These are phyloP conservation scores for Troilus luridus DNA, from an alignment of 2,888 invertebrate species.

Conservation along the genomic window DNA sequence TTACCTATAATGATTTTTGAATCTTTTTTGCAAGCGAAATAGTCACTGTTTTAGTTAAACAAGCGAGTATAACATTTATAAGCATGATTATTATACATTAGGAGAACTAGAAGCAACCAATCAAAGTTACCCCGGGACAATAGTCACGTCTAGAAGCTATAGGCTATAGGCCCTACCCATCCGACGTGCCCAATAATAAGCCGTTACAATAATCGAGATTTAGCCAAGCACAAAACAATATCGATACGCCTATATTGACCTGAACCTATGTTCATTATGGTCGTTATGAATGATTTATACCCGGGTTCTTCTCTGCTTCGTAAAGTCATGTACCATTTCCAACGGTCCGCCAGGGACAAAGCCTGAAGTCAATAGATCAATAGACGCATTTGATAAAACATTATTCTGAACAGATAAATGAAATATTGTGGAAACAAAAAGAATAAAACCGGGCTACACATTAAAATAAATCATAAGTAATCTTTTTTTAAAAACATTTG, in stretches of 20 bases:
- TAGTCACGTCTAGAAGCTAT: not conserved
- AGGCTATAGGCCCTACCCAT: not conserved
- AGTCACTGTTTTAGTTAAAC: too few species aligned
- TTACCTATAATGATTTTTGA: too few species aligned
- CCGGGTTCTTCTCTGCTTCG: not conserved
- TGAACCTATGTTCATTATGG: not conserved
- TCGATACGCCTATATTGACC: constrained; percentile 5
- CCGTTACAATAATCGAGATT: constrained; percentile 10
- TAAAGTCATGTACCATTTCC: not conserved
- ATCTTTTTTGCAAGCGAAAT: too few species aligned
- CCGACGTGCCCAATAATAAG: not conserved
- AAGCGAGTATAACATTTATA: not conserved
- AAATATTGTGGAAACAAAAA: too few species aligned
- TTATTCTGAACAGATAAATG: too few species aligned
- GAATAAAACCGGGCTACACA: too few species aligned
- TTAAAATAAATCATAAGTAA: too few species aligned
- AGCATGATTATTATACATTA: not conserved
- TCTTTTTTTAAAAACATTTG: too few species aligned
- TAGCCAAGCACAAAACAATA: not conserved
- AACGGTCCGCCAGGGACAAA: not conserved
- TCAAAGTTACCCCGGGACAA: not conserved
- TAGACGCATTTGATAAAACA: too few species aligned
- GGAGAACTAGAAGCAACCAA: not conserved
- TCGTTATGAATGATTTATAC: not conserved
- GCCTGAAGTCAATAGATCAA: too few species aligned